Evolutionary conservation across 92 coral and sea anemone species (phyloP), one percentile per base, ranked within the genome.

Genomic region (Phymanthus crucifer): DNA sequence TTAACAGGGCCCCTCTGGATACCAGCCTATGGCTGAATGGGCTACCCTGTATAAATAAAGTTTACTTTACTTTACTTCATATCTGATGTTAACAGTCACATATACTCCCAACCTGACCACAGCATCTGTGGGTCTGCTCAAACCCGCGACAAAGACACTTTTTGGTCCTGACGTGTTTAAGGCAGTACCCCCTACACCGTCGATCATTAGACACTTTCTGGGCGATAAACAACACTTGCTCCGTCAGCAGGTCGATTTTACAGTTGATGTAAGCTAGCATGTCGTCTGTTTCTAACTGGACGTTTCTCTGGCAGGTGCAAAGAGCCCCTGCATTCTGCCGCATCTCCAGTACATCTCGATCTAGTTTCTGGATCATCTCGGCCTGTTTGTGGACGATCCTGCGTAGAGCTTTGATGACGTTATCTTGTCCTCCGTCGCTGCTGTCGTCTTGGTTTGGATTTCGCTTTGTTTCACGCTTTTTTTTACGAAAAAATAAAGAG

Each of bases 121-220:
- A 95, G 67, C 98, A 95, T 3, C 97, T 85, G 68, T 95, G 98
- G 17, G 95, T 88, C 34, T 78, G 88, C n/a, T 80, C 86, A 80
- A 95, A 93, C 23, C 98, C 98, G 10, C 90, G 95, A 78, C 98
- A 93, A 70, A 95, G 85, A 80, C 98, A 95, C 64, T 88, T 95
- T 32, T 87, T 85, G 4, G 98, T 95, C 65, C 91, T 84, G 29
- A 89, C 90, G 71, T 95, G 98, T 73, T 95, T 92, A 16, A 83
- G 36, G 36, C 98, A 95, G 52, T 74, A 80, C 24, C 98, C 98
- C 1, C 81, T 73, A 37, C 98, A 95, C 67, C 89, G 74, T 9
- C 93, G 90, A 17, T 86, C 91, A 10, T 64, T 26, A 16, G 83
- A 33, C 19, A 88, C 83, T 27, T 80, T 80, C 21, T 32, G 54